Conservation (phyloP, 2,888 invertebrate species). For the Dyspetes luteomarginatus region DNA sequence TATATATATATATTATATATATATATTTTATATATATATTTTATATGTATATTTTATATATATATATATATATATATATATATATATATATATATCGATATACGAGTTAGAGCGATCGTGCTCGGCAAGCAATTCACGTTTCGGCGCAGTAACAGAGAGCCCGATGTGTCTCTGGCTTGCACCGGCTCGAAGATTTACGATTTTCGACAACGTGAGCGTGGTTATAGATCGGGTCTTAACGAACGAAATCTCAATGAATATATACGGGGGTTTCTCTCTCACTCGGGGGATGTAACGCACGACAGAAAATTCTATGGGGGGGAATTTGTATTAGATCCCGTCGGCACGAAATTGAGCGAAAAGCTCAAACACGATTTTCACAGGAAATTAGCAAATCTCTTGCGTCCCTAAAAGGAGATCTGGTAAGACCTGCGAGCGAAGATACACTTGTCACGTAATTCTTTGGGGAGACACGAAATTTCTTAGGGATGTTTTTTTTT, state of each 20-base stretch:
- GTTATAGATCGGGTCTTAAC: constrained; percentile 63
- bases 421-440: background rate
- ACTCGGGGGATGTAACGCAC: background rate
- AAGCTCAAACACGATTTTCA: constrained; percentile 22
- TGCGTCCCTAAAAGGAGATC: constrained; percentile 43
- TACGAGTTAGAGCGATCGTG: constrained; percentile 34
- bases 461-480: no score
- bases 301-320: constrained; percentile 26
- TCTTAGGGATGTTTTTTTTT: no score
- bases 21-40: no score
- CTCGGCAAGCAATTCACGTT: constrained; percentile 57
- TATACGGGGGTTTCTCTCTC: background rate
- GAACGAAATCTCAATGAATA: constrained; percentile 60
- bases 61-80: background rate
- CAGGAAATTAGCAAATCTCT: constrained; percentile 75
- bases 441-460: background rate
- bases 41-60: background rate
- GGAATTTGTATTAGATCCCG: constrained; percentile 17
- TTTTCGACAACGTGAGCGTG: constrained; percentile 63
- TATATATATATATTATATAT: background rate
- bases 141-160: constrained; percentile 30
- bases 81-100: constrained; percentile 15
- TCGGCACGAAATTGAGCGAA: constrained; percentile 47
- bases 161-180: constrained; percentile 35
- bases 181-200: constrained; percentile 62